phyloP scores from a whole-genome alignment of 1,140 invertebrate species.

The Hesperophylax magnus region DNA sequence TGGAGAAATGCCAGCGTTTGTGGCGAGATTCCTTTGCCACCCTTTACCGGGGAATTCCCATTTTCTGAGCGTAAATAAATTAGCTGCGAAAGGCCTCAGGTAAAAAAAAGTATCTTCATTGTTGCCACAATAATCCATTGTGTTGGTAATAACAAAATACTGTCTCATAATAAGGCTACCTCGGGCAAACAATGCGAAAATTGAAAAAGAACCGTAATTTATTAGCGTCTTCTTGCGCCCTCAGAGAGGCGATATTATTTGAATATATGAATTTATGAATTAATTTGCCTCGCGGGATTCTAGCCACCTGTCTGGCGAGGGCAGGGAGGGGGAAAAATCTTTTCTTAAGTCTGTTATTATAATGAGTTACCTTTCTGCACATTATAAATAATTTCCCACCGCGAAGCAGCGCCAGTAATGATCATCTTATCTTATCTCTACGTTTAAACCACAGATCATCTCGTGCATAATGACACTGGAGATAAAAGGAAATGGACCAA shows the following conservation, averaged over 20 bases:
- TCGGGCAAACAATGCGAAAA: constrained; percentile 42
- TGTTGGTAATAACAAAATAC: constrained; percentile 53
- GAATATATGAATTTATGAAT: constrained; percentile 58
- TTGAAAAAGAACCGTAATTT: constrained; percentile 54
- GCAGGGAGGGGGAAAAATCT: constrained; percentile 5
- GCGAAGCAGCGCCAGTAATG: background rate
- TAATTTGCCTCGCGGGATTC: constrained; percentile 52
- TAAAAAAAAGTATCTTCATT: constrained; percentile 43
- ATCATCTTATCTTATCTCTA: background rate
- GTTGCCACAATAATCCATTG: constrained; percentile 53
- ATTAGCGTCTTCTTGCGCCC: constrained; percentile 43
- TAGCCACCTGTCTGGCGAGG: constrained; percentile 42
- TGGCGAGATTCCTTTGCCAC: background rate
- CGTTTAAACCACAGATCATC: background rate
- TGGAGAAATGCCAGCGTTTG: background rate
- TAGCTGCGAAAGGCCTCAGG: constrained; percentile 29
- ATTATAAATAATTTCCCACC: constrained; percentile 18
- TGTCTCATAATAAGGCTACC: constrained; percentile 43
- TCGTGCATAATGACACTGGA: background rate
- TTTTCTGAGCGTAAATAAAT: constrained; percentile 47
- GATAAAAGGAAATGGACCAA: background rate
- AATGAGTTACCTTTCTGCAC: constrained; percentile 44
- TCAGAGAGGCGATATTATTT: constrained; percentile 51
- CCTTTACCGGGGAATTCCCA: constrained; percentile 16
- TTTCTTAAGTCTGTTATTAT: constrained; percentile 51